A percentile compares a stretch with the other conserved stretches of the same genome.
Evolutionary conservation across 2,113 vertebrate genomes (phyloP).

Genomic region (Apodemus speciosus): DNA sequence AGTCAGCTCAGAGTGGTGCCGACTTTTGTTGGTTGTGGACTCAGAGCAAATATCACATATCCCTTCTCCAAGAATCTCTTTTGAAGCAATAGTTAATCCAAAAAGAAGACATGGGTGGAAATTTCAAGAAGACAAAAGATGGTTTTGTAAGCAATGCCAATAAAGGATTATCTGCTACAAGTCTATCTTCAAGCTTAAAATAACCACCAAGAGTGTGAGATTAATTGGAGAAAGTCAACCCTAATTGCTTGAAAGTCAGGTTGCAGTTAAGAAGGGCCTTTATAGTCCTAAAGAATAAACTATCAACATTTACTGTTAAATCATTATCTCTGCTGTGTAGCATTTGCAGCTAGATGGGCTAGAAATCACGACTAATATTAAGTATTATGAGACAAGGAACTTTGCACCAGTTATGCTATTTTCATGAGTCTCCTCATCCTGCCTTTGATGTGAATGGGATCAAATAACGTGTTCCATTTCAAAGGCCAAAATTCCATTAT

Average conservation of each 20-base stretch:
- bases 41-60: neutral
- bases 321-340: slow-evolving; percentile 29
- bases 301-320: slow-evolving; percentile 39
- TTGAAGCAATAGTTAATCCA: neutral
- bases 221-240: slow-evolving; percentile 51
- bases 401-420: slow-evolving; percentile 54
- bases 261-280: neutral
- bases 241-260: neutral
- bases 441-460: slow-evolving; percentile 54
- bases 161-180: neutral
- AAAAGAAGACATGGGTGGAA: neutral
- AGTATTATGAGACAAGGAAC: slow-evolving; percentile 57
- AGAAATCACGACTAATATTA: slow-evolving; percentile 73
- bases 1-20: neutral
- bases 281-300: slow-evolving; percentile 39
- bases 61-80: neutral
- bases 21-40: neutral
- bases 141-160: neutral
- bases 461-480: slow-evolving; percentile 52
- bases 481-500: slow-evolving; percentile 25
- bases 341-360: slow-evolving; percentile 67
- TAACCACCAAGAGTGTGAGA: neutral
- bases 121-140: slow-evolving; percentile 28
- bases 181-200: neutral
- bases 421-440: slow-evolving; percentile 38